Evolutionary conservation across 2,797 vertebrate species (phyloP).

Genomic region (Hydrophis major): DNA sequence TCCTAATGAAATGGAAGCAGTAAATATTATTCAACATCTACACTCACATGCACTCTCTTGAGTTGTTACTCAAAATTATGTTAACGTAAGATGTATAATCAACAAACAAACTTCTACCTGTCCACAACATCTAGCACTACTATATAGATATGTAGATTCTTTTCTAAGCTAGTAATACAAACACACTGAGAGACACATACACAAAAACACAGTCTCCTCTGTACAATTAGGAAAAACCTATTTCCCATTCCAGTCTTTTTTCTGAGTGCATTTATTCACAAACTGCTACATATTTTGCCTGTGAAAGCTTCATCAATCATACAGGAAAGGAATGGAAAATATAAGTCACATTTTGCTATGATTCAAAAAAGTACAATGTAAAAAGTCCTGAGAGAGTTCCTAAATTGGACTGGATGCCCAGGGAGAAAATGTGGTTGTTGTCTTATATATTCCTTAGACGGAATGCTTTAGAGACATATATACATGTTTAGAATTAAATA

Average conservation of each 20-base stretch:
- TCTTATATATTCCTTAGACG: not conserved
- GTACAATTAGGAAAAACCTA: constrained; percentile 8
- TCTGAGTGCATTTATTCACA: constrained; percentile 10
- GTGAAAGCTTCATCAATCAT: constrained; percentile 16
- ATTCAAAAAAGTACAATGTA: not conserved
- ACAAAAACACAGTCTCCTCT: not conserved
- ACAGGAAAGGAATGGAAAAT: not conserved
- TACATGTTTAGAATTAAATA: not conserved
- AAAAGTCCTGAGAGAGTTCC: not conserved
- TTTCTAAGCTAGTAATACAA: not conserved
- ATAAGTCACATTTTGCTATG: not conserved
- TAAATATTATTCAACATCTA: not conserved
- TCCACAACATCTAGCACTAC: not conserved
- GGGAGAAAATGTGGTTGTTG: not conserved
- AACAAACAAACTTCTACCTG: not conserved
- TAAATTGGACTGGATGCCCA: not conserved
- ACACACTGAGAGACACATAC: not conserved
- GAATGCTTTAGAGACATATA: not conserved
- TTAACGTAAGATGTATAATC: not conserved
- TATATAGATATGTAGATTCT: not conserved
- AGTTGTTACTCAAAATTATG: not conserved
- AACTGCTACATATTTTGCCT: constrained; percentile 10
- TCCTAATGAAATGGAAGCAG: not conserved
- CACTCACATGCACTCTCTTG: not conserved
- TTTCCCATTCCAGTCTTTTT: constrained; percentile 4